Percentiles rank a stretch among this genome's conserved stretches.
Evolutionary conservation across 2,113 vertebrate species (phyloP).

Genomic region (Perca schrenkii): DNA sequence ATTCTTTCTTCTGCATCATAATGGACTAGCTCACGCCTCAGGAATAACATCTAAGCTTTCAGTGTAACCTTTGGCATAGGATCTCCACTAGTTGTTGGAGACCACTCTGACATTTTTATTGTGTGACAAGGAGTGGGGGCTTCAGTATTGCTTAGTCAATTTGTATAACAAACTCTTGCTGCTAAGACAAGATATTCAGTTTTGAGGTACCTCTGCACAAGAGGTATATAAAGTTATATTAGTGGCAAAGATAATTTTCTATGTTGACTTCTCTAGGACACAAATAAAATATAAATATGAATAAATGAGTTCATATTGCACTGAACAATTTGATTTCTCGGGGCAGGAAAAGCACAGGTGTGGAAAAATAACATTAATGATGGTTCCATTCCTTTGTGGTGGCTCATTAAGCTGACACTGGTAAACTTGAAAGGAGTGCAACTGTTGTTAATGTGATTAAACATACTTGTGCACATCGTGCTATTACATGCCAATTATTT

Average conservation of each 20-base stretch:
- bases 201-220: background rate
- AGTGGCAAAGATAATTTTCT: background rate
- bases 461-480: background rate
- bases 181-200: background rate
- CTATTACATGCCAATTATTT: background rate
- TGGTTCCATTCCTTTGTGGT: slow-evolving; percentile 17
- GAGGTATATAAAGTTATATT: background rate
- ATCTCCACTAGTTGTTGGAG: background rate
- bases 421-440: background rate
- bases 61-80: slow-evolving; percentile 11
- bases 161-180: background rate
- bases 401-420: slow-evolving; percentile 1
- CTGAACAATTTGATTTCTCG: background rate
- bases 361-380: slow-evolving; percentile 10
- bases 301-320: background rate
- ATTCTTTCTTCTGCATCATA: slow-evolving; percentile 18
- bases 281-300: background rate
- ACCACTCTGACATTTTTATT: slow-evolving; percentile 8
- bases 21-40: slow-evolving; percentile 11
- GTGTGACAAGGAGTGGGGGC: background rate
- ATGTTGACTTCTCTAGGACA: background rate
- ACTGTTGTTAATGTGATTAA: background rate
- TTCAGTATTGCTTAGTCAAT: background rate
- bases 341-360: background rate
- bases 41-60: slow-evolving; percentile 17